phyloP scores from a whole-genome alignment of 2,797 vertebrate species.

The Squalus acanthias region DNA sequence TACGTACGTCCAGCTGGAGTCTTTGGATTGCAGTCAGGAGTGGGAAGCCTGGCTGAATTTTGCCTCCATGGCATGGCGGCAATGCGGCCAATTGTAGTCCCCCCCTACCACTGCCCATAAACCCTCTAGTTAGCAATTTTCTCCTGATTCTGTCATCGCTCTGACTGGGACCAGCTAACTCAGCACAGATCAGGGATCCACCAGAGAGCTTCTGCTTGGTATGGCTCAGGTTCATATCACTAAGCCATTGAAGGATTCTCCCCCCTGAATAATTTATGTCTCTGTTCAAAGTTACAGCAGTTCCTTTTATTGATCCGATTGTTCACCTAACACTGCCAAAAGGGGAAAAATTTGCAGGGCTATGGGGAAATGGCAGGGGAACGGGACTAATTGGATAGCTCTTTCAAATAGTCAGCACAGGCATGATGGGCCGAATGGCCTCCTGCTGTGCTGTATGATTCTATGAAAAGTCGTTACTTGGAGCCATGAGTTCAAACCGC shows the following conservation, averaged over 20 bases:
- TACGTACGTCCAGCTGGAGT: background rate
- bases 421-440: background rate
- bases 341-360: background rate
- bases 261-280: background rate
- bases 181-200: background rate
- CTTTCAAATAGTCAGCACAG: background rate
- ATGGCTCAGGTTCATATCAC: background rate
- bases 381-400: background rate
- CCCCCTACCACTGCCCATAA: background rate
- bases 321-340: background rate
- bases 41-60: background rate
- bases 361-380: background rate
- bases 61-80: background rate
- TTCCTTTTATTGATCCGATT: background rate
- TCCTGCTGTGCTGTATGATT: background rate
- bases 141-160: background rate
- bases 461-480: background rate
- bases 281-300: background rate
- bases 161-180: background rate
- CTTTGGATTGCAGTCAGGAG: too few species aligned
- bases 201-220: background rate
- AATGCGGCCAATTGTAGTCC: background rate
- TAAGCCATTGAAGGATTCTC: background rate
- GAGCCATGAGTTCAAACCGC: background rate
- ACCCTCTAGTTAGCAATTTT: background rate